A percentile compares a stretch with the other conserved stretches of the same genome.
These are phyloP conservation scores for Conopomorpha cramerella DNA, from an alignment of 1,140 invertebrate species.

Conservation along the genomic window DNA sequence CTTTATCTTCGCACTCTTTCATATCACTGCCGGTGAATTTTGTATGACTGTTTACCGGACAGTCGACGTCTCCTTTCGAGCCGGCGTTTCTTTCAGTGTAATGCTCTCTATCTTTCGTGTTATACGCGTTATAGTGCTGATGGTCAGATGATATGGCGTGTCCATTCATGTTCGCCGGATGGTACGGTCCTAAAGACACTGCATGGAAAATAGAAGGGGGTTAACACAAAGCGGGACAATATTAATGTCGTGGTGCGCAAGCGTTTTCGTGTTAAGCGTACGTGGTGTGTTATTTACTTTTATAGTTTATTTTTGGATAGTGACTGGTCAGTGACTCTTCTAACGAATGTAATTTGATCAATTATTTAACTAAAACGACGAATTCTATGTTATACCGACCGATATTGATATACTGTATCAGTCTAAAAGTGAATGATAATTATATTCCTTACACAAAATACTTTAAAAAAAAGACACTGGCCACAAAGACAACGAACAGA, in stretches of 20 bases:
- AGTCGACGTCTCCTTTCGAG: constrained; percentile 34
- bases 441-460: no score
- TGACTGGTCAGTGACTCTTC: no score
- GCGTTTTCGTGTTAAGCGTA: no score
- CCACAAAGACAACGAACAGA: no score
- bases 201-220: constrained; percentile 29
- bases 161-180: constrained; percentile 42
- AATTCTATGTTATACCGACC: no score
- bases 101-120: constrained; percentile 49
- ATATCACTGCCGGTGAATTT: constrained; percentile 33
- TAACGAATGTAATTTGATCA: no score
- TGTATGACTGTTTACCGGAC: constrained; percentile 46
- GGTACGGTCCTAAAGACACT: constrained; percentile 50
- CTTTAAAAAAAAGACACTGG: no score
- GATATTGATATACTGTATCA: no score
- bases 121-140: constrained; percentile 67
- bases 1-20: constrained; percentile 38
- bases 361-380: no score
- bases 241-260: constrained; percentile 26
- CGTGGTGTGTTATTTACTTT: no score
- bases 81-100: constrained; percentile 45
- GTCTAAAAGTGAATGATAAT: no score
- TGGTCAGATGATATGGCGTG: constrained; percentile 46
- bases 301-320: no score
- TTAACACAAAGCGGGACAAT: constrained; percentile 39